Conservation (phyloP, 2,797 vertebrate genomes). For the Astyanax mexicanus region DNA sequence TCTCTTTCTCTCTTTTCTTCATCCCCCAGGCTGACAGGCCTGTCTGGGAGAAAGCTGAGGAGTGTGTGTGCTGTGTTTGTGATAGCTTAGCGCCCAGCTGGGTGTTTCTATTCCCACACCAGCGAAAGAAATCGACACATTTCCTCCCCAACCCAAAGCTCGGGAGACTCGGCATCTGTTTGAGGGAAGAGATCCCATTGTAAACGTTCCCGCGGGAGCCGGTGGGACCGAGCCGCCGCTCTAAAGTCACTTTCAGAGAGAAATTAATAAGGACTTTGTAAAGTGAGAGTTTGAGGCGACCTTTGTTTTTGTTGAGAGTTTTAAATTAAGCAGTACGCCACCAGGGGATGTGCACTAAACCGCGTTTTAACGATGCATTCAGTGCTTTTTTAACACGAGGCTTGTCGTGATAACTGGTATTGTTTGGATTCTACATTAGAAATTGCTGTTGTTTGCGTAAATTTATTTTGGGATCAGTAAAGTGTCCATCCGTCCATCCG, state of each 20-base stretch:
- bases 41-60: not conserved
- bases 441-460: too few relatives aligned
- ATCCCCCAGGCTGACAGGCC: constrained; percentile 3
- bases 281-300: constrained; percentile 23
- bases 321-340: not conserved
- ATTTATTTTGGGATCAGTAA: too few relatives aligned
- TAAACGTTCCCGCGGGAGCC: constrained; percentile 65
- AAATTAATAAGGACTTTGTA: constrained; percentile 46
- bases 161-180: constrained; percentile 77
- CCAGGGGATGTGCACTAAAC: not conserved
- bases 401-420: too few relatives aligned
- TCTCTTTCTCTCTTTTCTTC: constrained; percentile 23
- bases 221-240: constrained; percentile 39
- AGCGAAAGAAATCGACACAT: constrained; percentile 24
- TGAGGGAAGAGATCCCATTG: constrained; percentile 65
- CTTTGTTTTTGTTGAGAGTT: constrained; percentile 25
- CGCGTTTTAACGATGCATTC: not conserved
- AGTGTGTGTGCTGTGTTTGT: constrained; percentile 22
- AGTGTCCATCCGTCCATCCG: too few relatives aligned
- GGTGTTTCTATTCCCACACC: constrained; percentile 50
- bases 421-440: too few relatives aligned
- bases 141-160: constrained; percentile 55
- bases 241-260: constrained; percentile 37
- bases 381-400: too few relatives aligned
- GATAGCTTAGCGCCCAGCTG: constrained; percentile 4